A percentile compares a stretch with the other conserved stretches of the same genome.
These are phyloP conservation scores for Thaleichthys pacificus DNA, from an alignment of 2,797 vertebrate genomes.

Conservation along the genomic window DNA sequence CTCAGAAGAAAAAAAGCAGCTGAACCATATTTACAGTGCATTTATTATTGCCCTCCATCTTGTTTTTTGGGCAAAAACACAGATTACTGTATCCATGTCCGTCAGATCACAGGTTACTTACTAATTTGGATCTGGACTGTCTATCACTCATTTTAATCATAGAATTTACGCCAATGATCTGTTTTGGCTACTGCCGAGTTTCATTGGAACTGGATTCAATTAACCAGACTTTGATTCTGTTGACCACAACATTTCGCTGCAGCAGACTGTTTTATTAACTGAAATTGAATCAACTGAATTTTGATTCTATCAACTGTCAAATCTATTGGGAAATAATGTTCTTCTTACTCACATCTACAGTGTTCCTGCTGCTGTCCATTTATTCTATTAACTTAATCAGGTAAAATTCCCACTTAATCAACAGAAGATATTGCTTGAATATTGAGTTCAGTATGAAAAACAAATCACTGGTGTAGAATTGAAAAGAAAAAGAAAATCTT, in stretches of 20 bases:
- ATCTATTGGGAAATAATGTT: neutral
- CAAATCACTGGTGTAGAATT: neutral
- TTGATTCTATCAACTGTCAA: neutral
- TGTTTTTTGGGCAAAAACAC: constrained; percentile 27
- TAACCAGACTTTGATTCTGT: neutral
- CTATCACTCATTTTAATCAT: neutral
- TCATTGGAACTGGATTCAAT: neutral
- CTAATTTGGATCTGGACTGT: neutral
- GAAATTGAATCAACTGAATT: neutral
- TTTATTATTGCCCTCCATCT: constrained; percentile 54
- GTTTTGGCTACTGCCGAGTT: constrained; percentile 2
- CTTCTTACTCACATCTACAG: neutral
- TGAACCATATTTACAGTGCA: constrained; percentile 44
- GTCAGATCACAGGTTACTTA: neutral
- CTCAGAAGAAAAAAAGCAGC: constrained; percentile 12
- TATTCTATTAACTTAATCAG: neutral
- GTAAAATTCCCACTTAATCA: neutral
- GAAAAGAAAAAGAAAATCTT: neutral
- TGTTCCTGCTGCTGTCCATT: neutral
- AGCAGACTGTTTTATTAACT: neutral
- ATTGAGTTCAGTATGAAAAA: neutral
- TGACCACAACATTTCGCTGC: neutral
- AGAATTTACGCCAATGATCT: neutral
- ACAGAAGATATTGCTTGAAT: neutral
- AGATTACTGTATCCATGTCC: constrained; percentile 14